Base-by-base conservation (phyloP, 2,888 invertebrate genomes). In the Drosophila sordidapex region DNA sequence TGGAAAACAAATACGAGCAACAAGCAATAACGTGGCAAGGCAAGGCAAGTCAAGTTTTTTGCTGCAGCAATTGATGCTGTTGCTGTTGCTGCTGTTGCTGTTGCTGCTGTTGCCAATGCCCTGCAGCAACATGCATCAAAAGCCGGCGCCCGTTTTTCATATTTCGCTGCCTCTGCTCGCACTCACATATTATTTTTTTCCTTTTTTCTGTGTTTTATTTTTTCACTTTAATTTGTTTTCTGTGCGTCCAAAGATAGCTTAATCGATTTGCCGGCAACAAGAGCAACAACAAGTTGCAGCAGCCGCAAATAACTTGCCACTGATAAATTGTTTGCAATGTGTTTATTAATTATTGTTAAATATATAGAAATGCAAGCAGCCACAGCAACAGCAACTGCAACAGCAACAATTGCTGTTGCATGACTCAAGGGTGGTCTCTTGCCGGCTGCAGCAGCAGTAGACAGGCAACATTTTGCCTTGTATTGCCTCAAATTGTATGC, bases 261-360 rank as follows among this genome's bases (percentile, higher is more conserved):
- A 91, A 91, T 91, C 91, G 90, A 90, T 90, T 91, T 83, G 82
- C 86, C 81, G 62, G 90, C 64, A 49, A 18, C 64, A 33, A 78
- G 46, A 15, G 46, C 81, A 73, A 60, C 80, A 64, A n/a, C 61
- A 43, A 58, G 57, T 31, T 59, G 66, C 61, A 36, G 15, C 70
- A 52, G 58, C 61, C 27, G 67, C 70, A 66, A 70, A 81, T 61
- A 74, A 70, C 65, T 65, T 70, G 69, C 73, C 76, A 82, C 83
- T 91, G 91, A 90, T 90, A 90, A 90, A 90, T 91, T 83, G 86
- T 84, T 76, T 66, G 84, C 87, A 90, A 90, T 88, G 81, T 89
- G 87, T 85, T 89, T 85, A 85, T 85, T 85, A 85, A 85, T 85
- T 85, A 82, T 89, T 84, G 84, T 74, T 79, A 84, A 81, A 72